Conservation (phyloP, 2,888 invertebrate genomes). For the Xanthia togata region DNA sequence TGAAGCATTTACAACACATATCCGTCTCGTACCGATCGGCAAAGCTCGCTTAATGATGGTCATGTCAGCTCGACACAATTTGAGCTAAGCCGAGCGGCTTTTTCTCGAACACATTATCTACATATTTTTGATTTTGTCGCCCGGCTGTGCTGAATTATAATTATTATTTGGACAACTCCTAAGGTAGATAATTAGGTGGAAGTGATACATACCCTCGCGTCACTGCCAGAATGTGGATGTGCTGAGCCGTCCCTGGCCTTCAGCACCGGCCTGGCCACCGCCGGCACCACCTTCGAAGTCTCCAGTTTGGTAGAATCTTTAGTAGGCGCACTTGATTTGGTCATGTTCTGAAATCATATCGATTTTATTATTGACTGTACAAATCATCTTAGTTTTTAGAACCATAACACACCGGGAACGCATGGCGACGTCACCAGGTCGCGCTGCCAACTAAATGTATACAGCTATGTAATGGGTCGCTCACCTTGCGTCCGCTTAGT, state of each 20-base stretch:
- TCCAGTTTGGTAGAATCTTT: constrained; percentile 73
- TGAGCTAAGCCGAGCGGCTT: background rate
- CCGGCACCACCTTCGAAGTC: constrained; percentile 64
- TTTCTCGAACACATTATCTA: background rate
- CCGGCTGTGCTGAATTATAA: background rate
- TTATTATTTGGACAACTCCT: background rate
- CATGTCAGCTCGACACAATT: background rate
- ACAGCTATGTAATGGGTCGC: background rate
- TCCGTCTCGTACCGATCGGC: background rate
- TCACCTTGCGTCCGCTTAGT: background rate
- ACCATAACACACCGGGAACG: background rate
- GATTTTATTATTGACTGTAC: background rate
- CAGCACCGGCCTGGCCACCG: constrained; percentile 66
- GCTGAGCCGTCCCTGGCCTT: constrained; percentile 93
- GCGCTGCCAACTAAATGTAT: background rate
- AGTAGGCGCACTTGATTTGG: constrained; percentile 74
- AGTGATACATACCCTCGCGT: constrained; percentile 79
- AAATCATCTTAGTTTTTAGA: too few species aligned
- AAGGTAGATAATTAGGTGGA: background rate
- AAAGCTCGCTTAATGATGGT: background rate
- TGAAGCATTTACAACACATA: too few species aligned
- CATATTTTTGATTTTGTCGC: background rate
- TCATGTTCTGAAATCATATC: constrained; percentile 78
- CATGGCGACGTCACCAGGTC: background rate
- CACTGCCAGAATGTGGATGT: constrained; percentile 92